Conservation (phyloP, 2,797 vertebrate genomes). For the Propithecus perrieri region DNA sequence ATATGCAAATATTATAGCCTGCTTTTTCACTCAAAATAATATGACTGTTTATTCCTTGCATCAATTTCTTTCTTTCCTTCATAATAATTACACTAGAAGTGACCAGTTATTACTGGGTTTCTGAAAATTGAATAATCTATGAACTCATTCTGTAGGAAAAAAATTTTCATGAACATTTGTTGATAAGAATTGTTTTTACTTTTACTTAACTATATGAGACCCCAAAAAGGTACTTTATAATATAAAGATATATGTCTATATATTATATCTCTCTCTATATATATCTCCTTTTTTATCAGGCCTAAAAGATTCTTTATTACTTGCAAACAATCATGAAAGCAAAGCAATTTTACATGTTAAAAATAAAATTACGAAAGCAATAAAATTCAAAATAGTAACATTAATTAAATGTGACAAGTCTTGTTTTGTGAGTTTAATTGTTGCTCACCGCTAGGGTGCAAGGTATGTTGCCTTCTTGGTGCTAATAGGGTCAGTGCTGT, state of each 20-base stretch:
- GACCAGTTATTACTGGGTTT: neutral
- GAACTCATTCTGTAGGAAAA: neutral
- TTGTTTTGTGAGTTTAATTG: neutral
- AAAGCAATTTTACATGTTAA: neutral
- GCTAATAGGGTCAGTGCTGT: fast-evolving
- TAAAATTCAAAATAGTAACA: neutral
- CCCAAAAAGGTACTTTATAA: neutral
- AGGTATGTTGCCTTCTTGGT: neutral
- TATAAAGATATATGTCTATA: neutral
- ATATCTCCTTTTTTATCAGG: neutral
- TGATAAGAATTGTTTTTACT: neutral
- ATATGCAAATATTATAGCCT: neutral
- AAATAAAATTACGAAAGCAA: neutral
- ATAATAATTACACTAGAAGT: neutral
- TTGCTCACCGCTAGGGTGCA: neutral
- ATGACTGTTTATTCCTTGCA: neutral
- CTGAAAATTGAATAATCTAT: neutral
- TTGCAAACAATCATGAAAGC: neutral
- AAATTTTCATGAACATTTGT: neutral
- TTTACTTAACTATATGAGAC: neutral
- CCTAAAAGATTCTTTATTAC: neutral
- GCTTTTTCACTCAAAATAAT: neutral
- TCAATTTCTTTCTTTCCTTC: conserved; percentile 1
- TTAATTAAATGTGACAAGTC: neutral
- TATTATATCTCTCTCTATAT: neutral